Percentiles rank a stretch among this genome's conserved stretches.
Conservation (phyloP, 2,888 invertebrate genomes). For the Xestoiulus laeticollis region DNA sequence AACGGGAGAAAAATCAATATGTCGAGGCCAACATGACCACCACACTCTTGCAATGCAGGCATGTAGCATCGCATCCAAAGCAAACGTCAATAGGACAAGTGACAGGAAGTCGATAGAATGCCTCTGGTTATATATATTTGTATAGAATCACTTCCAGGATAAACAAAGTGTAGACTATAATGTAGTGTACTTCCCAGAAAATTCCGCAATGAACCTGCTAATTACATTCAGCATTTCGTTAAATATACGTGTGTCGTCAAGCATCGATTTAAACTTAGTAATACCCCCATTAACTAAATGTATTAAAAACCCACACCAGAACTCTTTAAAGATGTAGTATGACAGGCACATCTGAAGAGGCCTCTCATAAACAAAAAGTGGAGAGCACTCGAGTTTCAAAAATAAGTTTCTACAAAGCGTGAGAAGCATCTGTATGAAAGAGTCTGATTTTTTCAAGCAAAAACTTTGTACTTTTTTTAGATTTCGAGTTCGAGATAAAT, state of each 20-base stretch:
- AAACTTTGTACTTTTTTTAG: no score
- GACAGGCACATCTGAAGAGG: background rate
- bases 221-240: background rate
- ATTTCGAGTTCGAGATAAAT: no score
- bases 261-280: background rate
- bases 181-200: background rate
- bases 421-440: background rate
- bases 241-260: background rate
- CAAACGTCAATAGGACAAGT: background rate
- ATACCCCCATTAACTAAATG: no score
- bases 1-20: background rate
- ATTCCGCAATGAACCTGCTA: background rate
- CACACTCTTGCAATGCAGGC: background rate
- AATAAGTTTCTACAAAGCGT: background rate
- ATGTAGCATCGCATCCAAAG: background rate
- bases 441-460: background rate
- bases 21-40: background rate
- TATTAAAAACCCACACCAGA: no score
- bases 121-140: background rate
- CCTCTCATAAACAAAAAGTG: background rate
- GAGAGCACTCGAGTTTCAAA: background rate
- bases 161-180: background rate
- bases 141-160: background rate
- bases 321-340: background rate
- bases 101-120: background rate